Evolutionary conservation across 2,888 invertebrate genomes (phyloP).

Genomic region (Chromoteleia sp.): DNA sequence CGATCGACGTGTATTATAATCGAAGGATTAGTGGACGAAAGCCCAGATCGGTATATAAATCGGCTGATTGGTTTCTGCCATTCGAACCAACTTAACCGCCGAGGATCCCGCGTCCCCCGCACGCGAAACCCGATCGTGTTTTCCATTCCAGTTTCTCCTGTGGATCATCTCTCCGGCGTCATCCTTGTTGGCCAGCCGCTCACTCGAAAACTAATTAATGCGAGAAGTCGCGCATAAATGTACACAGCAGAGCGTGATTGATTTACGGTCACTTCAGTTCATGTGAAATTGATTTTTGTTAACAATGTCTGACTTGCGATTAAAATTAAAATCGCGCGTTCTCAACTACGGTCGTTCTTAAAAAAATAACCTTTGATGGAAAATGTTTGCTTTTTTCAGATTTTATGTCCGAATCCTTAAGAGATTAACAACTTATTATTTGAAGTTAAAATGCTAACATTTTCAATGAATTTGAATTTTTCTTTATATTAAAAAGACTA

Average conservation of each 20-base stretch:
- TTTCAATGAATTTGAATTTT: too few species aligned
- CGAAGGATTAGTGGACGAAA: constrained; percentile 77
- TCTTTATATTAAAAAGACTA: too few species aligned
- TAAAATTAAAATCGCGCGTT: background rate
- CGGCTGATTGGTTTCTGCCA: constrained; percentile 80
- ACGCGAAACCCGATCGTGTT: constrained; percentile 65
- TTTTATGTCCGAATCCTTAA: too few species aligned
- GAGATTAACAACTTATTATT: too few species aligned
- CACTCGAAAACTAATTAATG: constrained; percentile 68
- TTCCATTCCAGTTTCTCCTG: constrained; percentile 57
- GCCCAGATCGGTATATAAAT: constrained; percentile 79
- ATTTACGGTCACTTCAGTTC: constrained; percentile 42
- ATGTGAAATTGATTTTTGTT: constrained; percentile 53
- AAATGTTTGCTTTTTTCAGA: too few species aligned
- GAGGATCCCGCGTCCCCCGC: constrained; percentile 59
- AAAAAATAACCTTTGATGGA: too few species aligned
- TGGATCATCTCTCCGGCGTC: constrained; percentile 48
- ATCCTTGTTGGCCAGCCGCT: constrained; percentile 48
- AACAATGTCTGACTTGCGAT: constrained; percentile 31
- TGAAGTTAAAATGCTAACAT: too few species aligned
- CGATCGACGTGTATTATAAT: constrained; percentile 78
- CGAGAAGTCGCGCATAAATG: constrained; percentile 65
- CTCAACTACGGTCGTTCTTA: too few species aligned
- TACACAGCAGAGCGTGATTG: constrained; percentile 53
- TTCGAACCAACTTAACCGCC: constrained; percentile 76